Conservation (phyloP, 2,113 vertebrate genomes). For the Hydropotes inermis region DNA sequence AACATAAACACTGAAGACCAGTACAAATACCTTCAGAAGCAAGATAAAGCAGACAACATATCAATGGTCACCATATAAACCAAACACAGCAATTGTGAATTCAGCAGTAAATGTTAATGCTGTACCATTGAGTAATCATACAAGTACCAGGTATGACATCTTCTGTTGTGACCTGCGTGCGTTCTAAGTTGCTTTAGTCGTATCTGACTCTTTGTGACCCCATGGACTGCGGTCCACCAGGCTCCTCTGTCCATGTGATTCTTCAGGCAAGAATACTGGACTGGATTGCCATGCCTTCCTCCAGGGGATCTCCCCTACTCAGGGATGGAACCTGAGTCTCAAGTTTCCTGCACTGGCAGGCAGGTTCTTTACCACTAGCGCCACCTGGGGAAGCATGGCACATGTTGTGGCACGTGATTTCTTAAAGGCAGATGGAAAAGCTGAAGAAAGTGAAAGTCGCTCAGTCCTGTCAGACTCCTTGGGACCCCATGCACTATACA, state of each 20-base stretch:
- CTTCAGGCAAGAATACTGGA: not conserved
- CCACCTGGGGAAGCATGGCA: not conserved
- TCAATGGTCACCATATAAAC: not conserved
- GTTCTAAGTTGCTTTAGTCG: not conserved
- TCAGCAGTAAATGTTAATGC: not conserved
- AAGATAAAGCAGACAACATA: not conserved
- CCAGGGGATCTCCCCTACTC: not conserved
- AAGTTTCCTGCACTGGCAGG: not conserved
- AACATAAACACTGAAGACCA: slow-evolving; percentile 10
- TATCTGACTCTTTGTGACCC: not conserved
- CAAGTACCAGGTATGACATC: not conserved
- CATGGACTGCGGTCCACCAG: not conserved
- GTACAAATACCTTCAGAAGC: not conserved
- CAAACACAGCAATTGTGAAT: not conserved
- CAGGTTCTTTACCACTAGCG: not conserved
- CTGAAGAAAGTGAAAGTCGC: not conserved
- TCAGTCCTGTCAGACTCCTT: not conserved
- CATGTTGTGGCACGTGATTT: not conserved
- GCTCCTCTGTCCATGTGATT: not conserved
- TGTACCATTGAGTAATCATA: not conserved
- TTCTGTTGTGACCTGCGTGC: not conserved
- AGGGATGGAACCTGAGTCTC: not conserved
- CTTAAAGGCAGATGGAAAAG: not conserved
- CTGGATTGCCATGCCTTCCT: not conserved
- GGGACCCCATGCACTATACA: not conserved